Evolutionary conservation across 2,113 vertebrate genomes (phyloP).

Genomic region (Laterallus jamaicensis): DNA sequence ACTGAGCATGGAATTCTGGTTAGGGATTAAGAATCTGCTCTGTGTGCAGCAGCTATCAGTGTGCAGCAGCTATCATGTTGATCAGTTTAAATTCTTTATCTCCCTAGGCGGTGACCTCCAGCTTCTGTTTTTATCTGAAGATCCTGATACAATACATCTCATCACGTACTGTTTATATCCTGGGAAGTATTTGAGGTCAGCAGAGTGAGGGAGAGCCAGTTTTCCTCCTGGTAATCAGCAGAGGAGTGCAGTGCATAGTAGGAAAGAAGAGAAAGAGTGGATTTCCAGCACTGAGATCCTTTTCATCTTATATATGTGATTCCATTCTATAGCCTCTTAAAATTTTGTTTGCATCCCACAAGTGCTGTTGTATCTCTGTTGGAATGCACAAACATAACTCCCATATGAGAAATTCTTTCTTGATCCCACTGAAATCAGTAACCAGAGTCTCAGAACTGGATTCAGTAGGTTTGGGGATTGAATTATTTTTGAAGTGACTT

Average conservation of each 20-base stretch:
- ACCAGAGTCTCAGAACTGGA: not conserved
- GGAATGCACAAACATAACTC: not conserved
- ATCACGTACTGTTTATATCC: conserved; percentile 46
- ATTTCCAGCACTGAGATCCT: not conserved
- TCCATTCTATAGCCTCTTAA: not conserved
- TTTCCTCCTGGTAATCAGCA: not conserved
- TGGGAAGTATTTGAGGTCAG: conserved; percentile 37
- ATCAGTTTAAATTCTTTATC: conserved; percentile 11
- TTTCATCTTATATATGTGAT: not conserved
- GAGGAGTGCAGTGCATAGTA: not conserved
- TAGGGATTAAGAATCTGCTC: not conserved
- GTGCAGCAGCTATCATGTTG: not conserved
- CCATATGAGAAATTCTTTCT: not conserved
- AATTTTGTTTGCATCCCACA: not conserved
- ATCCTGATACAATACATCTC: conserved; percentile 33
- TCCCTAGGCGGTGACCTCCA: not conserved
- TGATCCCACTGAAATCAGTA: not conserved
- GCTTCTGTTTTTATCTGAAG: conserved; percentile 21
- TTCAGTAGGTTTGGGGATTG: not conserved
- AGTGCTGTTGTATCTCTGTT: not conserved
- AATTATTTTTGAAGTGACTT: not conserved
- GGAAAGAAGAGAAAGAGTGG: not conserved
- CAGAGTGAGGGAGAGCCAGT: not conserved
- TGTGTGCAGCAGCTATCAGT: not conserved
- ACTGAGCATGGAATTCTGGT: not conserved